Percentiles rank a stretch among this genome's conserved stretches.
These are phyloP conservation scores for Heliconius melpomene DNA, from an alignment of 1,140 invertebrate genomes.

Conservation along the genomic window DNA sequence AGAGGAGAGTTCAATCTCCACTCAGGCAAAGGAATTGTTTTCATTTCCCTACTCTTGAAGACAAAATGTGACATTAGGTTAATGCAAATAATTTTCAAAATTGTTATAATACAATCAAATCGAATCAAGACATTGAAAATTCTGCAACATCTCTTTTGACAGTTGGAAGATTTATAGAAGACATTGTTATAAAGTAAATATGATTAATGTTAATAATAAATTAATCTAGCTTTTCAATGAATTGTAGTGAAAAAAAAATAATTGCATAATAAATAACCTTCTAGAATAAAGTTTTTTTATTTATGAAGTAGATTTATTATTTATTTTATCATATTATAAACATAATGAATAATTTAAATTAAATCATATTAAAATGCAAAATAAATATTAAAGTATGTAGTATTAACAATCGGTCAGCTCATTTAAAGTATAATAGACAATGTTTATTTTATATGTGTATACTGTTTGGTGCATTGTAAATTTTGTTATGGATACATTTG, in stretches of 20 bases:
- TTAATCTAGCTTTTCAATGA: neutral
- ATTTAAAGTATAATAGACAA: neutral
- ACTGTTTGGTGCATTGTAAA: neutral
- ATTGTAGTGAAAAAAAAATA: neutral
- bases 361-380: neutral
- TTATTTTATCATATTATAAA: neutral
- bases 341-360: neutral
- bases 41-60: no score
- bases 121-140: no score
- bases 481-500: conserved; percentile 13
- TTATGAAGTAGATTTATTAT: neutral
- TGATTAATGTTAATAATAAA: neutral
- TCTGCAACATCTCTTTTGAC: no score
- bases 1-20: no score
- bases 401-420: neutral
- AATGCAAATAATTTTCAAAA: no score
- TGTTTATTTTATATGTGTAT: neutral
- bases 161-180: no score
- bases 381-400: neutral
- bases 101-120: no score
- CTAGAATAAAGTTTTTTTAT: neutral
- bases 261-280: neutral
- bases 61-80: no score
- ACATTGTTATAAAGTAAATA: neutral
- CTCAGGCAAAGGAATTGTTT: no score